Conservation (phyloP, 2,888 invertebrate species). For the Hymenopus coronatus region DNA sequence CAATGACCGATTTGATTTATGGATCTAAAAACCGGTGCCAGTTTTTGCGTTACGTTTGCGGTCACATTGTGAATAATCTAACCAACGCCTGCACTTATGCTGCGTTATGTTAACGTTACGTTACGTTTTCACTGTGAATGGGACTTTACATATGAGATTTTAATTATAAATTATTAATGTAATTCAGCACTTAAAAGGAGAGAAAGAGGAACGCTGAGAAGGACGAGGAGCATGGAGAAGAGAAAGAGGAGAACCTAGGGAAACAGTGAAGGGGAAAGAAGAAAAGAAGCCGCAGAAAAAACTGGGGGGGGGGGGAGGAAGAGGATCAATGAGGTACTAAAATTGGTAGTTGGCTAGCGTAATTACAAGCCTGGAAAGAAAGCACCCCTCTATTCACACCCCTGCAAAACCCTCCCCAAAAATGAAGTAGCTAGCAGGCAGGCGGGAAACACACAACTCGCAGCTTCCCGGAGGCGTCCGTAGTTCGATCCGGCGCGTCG, state of each 20-base stretch:
- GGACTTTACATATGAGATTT: no score
- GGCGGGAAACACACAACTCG: background rate
- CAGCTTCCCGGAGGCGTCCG: background rate
- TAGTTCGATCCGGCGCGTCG: slow-evolving; percentile 1
- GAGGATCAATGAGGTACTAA: background rate
- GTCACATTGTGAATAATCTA: no score
- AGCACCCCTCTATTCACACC: background rate
- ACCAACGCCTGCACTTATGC: no score
- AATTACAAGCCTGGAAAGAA: background rate
- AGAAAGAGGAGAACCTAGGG: background rate
- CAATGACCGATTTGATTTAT: no score
- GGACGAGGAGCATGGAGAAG: background rate
- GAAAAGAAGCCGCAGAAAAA: background rate
- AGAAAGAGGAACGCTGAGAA: background rate
- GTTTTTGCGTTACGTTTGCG: no score
- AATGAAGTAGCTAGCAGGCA: background rate
- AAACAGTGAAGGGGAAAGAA: background rate
- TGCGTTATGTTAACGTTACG: no score
- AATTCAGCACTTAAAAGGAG: background rate
- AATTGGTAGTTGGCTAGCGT: background rate
- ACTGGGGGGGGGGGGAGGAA: background rate
- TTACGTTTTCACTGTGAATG: no score
- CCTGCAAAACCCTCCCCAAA: background rate
- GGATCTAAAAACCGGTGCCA: no score
- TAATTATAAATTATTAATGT: no score